A percentile compares a stretch with the other conserved stretches of the same genome.
phyloP scores from a whole-genome alignment of 2,113 vertebrate genomes.

The Stegastes partitus region DNA sequence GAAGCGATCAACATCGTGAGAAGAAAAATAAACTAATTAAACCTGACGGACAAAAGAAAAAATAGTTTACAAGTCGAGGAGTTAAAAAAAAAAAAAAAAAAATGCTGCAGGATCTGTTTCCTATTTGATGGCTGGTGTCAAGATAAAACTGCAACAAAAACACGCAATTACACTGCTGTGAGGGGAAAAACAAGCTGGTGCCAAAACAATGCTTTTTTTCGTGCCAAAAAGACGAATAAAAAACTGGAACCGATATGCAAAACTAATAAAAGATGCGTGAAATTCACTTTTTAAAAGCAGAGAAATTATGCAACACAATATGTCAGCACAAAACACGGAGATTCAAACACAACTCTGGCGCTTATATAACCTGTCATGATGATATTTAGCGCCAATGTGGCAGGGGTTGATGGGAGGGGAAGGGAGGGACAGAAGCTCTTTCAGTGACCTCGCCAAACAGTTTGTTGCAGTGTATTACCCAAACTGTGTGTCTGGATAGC shows the following conservation, averaged over 20 bases:
- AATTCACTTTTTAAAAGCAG: slow-evolving; percentile 9
- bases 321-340: slow-evolving; percentile 30
- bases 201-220: background rate
- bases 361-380: slow-evolving; percentile 78
- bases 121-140: slow-evolving; percentile 21
- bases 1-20: slow-evolving; percentile 8
- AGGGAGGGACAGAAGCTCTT: slow-evolving; percentile 70
- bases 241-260: background rate
- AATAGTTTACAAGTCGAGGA: background rate
- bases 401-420: slow-evolving; percentile 63
- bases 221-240: slow-evolving; percentile 10
- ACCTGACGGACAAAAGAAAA: background rate
- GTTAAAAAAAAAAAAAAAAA: no score
- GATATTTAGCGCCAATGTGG: slow-evolving; percentile 71
- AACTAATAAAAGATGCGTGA: slow-evolving; percentile 22
- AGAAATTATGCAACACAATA: slow-evolving; percentile 32
- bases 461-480: slow-evolving; percentile 61
- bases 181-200: slow-evolving; percentile 1
- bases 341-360: slow-evolving; percentile 34
- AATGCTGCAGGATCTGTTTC: background rate
- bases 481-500: slow-evolving; percentile 27
- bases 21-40: slow-evolving; percentile 11
- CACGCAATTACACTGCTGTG: slow-evolving; percentile 8
- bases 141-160: slow-evolving; percentile 21
- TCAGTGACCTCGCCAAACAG: slow-evolving; percentile 77